Conservation (phyloP, 2,888 invertebrate species). For the Cinara cedri region DNA sequence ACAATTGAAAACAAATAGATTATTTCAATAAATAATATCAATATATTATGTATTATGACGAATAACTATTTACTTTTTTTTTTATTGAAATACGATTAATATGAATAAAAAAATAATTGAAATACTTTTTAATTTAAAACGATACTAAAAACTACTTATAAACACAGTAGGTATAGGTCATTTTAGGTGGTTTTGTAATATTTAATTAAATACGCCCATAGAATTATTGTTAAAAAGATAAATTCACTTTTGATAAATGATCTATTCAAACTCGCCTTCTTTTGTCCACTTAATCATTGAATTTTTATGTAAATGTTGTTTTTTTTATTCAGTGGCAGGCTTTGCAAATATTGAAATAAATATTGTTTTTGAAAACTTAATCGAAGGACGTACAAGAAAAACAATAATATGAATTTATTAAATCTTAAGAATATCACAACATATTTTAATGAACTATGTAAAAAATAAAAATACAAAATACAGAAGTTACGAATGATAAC, state of each 20-base stretch:
- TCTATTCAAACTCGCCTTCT: neutral
- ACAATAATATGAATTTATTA: too few relatives aligned
- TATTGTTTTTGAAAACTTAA: neutral
- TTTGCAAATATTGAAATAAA: neutral
- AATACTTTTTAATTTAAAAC: too few relatives aligned
- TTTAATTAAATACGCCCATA: neutral
- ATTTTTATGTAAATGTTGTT: neutral
- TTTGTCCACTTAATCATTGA: neutral
- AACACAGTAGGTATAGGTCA: neutral
- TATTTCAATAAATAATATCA: neutral
- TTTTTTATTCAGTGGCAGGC: neutral
- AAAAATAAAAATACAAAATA: neutral
- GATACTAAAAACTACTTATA: neutral
- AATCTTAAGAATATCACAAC: neutral
- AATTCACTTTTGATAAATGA: too few relatives aligned
- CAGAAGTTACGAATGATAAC: slow-evolving; percentile 18
- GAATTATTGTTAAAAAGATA: neutral
- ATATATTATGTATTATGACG: neutral
- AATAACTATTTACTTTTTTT: neutral
- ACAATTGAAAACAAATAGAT: neutral
- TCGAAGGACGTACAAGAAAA: neutral
- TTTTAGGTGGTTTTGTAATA: neutral
- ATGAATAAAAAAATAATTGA: neutral
- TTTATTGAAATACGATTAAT: too few relatives aligned
- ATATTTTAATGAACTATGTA: neutral